Conservation (phyloP, 1,140 invertebrate species). For the Cotesia chilonis region DNA sequence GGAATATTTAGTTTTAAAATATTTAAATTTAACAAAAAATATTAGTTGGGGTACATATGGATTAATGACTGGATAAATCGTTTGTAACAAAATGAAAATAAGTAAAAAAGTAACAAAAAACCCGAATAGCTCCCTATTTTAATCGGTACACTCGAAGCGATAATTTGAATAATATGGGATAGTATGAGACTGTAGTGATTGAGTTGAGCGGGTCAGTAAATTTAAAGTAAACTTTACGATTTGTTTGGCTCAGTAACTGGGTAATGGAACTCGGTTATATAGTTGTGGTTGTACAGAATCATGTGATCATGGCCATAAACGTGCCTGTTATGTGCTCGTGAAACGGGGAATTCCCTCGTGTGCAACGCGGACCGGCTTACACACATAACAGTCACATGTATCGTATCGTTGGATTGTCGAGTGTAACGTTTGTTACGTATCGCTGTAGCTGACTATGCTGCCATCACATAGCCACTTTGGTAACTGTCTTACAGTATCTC, state of each 20-base stretch:
- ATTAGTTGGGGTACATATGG: too few relatives aligned
- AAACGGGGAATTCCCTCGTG: slow-evolving; percentile 50
- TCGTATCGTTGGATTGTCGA: slow-evolving; percentile 60
- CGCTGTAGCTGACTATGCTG: slow-evolving; percentile 56
- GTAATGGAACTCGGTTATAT: slow-evolving; percentile 63
- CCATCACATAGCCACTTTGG: slow-evolving; percentile 43
- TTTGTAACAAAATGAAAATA: not conserved
- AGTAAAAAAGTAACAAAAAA: not conserved
- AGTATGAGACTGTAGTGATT: slow-evolving; percentile 30
- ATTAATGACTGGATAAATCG: too few relatives aligned
- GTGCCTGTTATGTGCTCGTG: slow-evolving; percentile 66
- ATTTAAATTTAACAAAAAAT: too few relatives aligned
- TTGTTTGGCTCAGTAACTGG: slow-evolving; percentile 63
- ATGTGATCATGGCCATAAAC: slow-evolving; percentile 66
- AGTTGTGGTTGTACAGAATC: slow-evolving; percentile 62
- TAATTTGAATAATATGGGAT: slow-evolving; percentile 25
- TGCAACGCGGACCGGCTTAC: slow-evolving; percentile 26
- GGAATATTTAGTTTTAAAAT: too few relatives aligned
- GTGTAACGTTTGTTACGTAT: slow-evolving; percentile 63
- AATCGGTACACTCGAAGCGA: not conserved
- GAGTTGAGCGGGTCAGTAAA: slow-evolving; percentile 64
- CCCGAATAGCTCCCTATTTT: not conserved
- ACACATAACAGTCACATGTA: slow-evolving; percentile 15
- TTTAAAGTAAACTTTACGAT: slow-evolving; percentile 65
- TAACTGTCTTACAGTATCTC: slow-evolving; percentile 33